Percentiles rank a stretch among this genome's conserved stretches.
Conservation (phyloP, 1,140 invertebrate species). For the Cephus cinctus region DNA sequence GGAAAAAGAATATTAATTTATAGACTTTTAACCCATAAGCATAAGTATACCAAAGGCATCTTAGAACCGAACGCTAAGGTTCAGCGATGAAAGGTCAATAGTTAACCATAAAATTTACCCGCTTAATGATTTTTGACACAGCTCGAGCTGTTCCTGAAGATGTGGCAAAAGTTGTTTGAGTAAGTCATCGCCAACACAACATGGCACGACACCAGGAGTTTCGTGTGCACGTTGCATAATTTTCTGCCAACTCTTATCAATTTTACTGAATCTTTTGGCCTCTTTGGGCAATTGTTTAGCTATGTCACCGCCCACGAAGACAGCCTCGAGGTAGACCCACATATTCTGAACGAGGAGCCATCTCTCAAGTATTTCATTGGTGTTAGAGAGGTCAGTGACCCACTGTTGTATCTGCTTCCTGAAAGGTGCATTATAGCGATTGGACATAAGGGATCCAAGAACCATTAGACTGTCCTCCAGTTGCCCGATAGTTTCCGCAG, state of each 20-base stretch:
- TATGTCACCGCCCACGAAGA: constrained; percentile 97
- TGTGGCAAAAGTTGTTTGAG: constrained; percentile 90
- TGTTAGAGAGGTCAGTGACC: constrained; percentile 92
- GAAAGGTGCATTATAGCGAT: constrained; percentile 96
- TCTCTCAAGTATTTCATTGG: constrained; percentile 93
- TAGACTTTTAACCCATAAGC: too few relatives aligned
- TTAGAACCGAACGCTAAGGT: too few relatives aligned
- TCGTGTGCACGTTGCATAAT: constrained; percentile 95
- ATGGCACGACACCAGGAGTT: constrained; percentile 91
- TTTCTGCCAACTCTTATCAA: constrained; percentile 98
- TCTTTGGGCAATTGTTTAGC: constrained; percentile 96
- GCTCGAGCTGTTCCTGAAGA: constrained; percentile 93
- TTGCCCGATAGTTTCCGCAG: constrained; percentile 90
- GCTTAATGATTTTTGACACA: constrained; percentile 95
- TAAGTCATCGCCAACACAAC: constrained; percentile 94
- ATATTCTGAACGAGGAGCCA: constrained; percentile 97
- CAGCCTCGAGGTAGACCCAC: constrained; percentile 98
- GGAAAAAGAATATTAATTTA: too few relatives aligned
- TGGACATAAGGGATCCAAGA: constrained; percentile 87
- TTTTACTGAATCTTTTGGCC: constrained; percentile 92
- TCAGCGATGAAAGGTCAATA: neutral
- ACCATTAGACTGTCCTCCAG: constrained; percentile 96
- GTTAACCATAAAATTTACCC: constrained; percentile 59
- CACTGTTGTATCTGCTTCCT: constrained; percentile 95
- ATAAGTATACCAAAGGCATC: too few relatives aligned